phyloP scores from a whole-genome alignment of 2,888 invertebrate genomes.

The Celastrina argiolus region DNA sequence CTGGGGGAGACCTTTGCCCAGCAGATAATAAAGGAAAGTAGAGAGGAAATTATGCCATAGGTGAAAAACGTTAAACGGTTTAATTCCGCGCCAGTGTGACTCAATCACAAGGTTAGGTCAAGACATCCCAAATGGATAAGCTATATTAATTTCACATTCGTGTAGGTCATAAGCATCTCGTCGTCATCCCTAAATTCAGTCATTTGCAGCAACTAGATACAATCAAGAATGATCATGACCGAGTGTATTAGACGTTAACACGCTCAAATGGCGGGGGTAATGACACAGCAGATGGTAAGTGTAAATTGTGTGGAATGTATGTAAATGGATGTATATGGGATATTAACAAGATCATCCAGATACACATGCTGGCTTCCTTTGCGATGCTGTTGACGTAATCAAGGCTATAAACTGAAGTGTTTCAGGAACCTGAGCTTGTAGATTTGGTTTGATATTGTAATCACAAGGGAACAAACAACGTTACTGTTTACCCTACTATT shows the following conservation, averaged over 20 bases:
- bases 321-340: constrained; percentile 29
- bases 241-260: constrained; percentile 62
- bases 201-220: background rate
- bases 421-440: background rate
- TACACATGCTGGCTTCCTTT: background rate
- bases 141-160: background rate
- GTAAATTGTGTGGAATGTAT: constrained; percentile 51
- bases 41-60: too few relatives aligned
- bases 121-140: background rate
- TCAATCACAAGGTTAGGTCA: too few relatives aligned
- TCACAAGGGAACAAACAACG: too few relatives aligned
- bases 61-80: too few relatives aligned
- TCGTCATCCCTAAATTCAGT: constrained; percentile 4
- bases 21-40: too few relatives aligned
- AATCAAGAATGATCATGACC: constrained; percentile 59
- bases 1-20: too few relatives aligned
- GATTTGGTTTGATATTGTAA: background rate
- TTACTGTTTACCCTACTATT: too few relatives aligned
- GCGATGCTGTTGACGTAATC: background rate
- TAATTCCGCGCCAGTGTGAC: too few relatives aligned
- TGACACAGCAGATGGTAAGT: constrained; percentile 71
- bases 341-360: constrained; percentile 24
- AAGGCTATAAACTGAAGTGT: background rate
- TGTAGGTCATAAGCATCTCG: background rate
- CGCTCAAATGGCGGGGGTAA: constrained; percentile 71